phyloP scores from a whole-genome alignment of 2,888 invertebrate genomes.

The Lasioglossum marginatum region DNA sequence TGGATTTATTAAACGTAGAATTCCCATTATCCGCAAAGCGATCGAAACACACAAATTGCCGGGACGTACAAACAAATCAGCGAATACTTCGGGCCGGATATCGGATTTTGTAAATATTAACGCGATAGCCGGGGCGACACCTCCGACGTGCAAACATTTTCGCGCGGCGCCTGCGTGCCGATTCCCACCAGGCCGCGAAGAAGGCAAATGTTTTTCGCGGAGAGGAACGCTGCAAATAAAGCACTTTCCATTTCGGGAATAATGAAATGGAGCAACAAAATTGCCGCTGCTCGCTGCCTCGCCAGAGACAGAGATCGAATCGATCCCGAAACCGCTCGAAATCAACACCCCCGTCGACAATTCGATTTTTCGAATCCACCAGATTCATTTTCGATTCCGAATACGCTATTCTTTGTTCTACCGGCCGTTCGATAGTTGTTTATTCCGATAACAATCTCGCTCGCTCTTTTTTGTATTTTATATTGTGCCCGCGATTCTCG shows the following conservation, averaged over 20 bases:
- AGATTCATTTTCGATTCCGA: neutral
- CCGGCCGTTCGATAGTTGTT: neutral
- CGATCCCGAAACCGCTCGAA: neutral
- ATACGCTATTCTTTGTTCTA: neutral
- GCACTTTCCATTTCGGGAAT: constrained; percentile 10
- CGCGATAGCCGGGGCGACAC: constrained; percentile 31
- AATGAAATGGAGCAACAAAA: neutral
- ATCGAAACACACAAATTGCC: constrained; percentile 42
- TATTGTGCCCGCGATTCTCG: neutral
- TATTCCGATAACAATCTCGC: neutral
- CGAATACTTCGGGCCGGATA: constrained; percentile 40
- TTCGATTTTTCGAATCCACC: neutral
- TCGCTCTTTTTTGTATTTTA: neutral
- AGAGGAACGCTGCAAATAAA: neutral
- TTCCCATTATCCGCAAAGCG: constrained; percentile 19
- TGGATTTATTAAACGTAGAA: constrained; percentile 48
- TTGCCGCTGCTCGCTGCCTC: neutral
- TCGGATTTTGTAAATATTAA: constrained; percentile 49
- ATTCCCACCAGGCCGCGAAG: constrained; percentile 1
- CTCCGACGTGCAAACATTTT: constrained; percentile 38
- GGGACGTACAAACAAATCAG: constrained; percentile 39
- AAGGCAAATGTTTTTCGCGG: constrained; percentile 3
- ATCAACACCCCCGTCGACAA: neutral
- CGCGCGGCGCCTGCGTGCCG: neutral
- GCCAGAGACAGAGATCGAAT: neutral